Base-by-base conservation (phyloP, 2,888 invertebrate genomes). In the Craniophora ligustri region DNA sequence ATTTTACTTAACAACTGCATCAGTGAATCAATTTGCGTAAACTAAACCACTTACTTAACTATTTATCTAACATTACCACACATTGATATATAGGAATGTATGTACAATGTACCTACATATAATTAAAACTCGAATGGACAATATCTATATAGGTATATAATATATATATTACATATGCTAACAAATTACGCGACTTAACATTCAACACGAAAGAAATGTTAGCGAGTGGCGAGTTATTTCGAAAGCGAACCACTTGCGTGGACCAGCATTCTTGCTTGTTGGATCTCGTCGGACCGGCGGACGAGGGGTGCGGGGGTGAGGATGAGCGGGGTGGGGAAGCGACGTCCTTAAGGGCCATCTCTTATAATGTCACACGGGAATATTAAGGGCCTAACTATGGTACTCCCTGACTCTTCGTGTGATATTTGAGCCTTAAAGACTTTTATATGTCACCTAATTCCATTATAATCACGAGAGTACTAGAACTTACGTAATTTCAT, bases 231-330 rank as follows among this genome's bases (percentile, higher is more conserved):
- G 67, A 80, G 84, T 79, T 85, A 84, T 87, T 90, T 91, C 85
- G 88, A 90, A 90, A 90, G 89, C 85, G 78, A 82, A 82, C 86
- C 78, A 84, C 83, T 84, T 79, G 74, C 78, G 42, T 61, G 78
- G 81, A 79, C 72, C 85, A 84, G 88, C 89, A 89, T 91, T 92
- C 92, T 91, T 91, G 88, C 78, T 83, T 83, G 85, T 79, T 79
- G 73, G 78, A 90, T 86, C 90, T 84, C 67, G 92, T 91, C 81
- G 76, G 84, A 92, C 92, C 89, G 87, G 90, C 84, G 78, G 62
- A 64, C 72, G 72, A 60, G 63, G 67, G 57, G 65, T 66, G 77
- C 72, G 76, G 64, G 69, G 68, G 35, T 21, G 23, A 13, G 30
- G 5, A 44, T 15, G 18, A 18, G 47, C 8, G 19, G 48, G 36